These are phyloP conservation scores for Thaumetopoea pityocampa DNA, from an alignment of 1,140 invertebrate species.

Conservation along the genomic window DNA sequence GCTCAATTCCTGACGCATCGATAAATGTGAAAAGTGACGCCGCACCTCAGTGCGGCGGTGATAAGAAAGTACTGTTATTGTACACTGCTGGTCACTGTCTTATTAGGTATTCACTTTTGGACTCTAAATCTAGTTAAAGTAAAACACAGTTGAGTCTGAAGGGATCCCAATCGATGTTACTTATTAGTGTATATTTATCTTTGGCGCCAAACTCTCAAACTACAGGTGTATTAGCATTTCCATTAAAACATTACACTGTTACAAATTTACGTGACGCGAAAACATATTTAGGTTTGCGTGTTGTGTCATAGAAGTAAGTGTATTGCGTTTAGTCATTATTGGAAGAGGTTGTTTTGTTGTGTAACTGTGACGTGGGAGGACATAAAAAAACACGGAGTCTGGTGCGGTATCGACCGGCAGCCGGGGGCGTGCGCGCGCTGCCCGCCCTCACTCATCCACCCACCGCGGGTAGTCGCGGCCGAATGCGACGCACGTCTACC, in stretches of 20 bases:
- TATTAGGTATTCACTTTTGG: too few species aligned
- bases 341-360: constrained; percentile 54
- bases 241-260: too few species aligned
- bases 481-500: constrained; percentile 26
- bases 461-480: constrained; percentile 39
- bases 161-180: too few species aligned
- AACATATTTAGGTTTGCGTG: constrained; percentile 10
- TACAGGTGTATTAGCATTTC: neutral
- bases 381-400: constrained; percentile 73
- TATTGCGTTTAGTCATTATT: constrained; percentile 54
- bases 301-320: constrained; percentile 24
- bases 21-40: too few species aligned
- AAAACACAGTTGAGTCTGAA: too few species aligned
- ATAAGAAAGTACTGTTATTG: too few species aligned
- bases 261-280: too few species aligned
- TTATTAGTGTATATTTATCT: neutral
- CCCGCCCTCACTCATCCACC: constrained; percentile 26
- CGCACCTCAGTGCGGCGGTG: too few species aligned
- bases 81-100: too few species aligned
- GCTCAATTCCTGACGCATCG: too few species aligned
- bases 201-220: constrained; percentile 1
- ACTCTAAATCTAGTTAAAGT: too few species aligned
- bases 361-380: constrained; percentile 63
- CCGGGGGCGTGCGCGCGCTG: constrained; percentile 61
- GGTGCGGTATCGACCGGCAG: constrained; percentile 70